Evolutionary conservation across 2,888 invertebrate species (phyloP), one percentile per base, ranked within the genome.

Genomic region (Lamellibrachia satsuma): DNA sequence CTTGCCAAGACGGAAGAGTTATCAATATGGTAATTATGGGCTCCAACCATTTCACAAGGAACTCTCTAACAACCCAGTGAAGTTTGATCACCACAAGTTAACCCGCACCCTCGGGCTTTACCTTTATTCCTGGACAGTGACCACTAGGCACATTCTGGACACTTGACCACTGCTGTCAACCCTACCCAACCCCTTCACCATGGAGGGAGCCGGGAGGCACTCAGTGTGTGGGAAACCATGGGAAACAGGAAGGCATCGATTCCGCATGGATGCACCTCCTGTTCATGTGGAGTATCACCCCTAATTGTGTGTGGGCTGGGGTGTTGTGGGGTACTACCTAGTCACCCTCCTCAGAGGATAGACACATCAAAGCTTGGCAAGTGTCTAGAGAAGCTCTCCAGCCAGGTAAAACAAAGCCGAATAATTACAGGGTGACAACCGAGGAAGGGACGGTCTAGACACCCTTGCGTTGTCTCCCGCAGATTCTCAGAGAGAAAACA

Each of bases 351-450:
- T n/a, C 75, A 75, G 75, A 22, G 75, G 4, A 75, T 11, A 75
- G n/a, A 75, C 75, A 75, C 75, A 75, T 75, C 75, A 75, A 75
- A 75, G 75, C 75, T n/a, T 75, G 75, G 22, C 75, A 15, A 75
- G 22, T n/a, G 22, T 75, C 75, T 75, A 75, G 22, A 22, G 75
- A 75, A 22, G 6, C 75, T 75, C n/a, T 75, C 22, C n/a, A n/a
- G 75, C 22, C n/a, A n/a, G 75, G 75, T 75, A 75, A 75, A 75
- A 75, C 75, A 75, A 75, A 75, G 75, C 75, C 2, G 75, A 2
- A 75, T 39, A n/a, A 75, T 75, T 75, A 75, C 15, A 75, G 75
- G 57, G 75, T 22, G 22, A 39, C 39, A 39, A 39, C 39, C 39
- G 1, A 39, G 22, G 75, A 75, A 75, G 75, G 75, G 6, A n/a